phyloP scores from a whole-genome alignment of 2,797 vertebrate genomes.

The Anguilla marmorata region DNA sequence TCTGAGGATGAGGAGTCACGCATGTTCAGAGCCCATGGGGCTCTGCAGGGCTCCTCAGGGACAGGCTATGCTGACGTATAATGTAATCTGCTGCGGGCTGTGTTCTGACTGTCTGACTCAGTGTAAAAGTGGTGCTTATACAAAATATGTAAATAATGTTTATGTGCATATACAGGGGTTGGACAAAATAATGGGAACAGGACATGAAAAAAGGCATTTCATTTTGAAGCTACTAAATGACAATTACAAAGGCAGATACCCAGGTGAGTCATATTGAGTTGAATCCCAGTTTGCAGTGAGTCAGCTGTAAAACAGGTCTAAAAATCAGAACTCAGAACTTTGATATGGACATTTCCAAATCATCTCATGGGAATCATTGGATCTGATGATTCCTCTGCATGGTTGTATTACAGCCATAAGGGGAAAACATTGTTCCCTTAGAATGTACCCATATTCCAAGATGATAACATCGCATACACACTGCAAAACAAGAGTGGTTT shows the following conservation, averaged over 20 bases:
- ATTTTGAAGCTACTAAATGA: neutral
- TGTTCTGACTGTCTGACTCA: neutral
- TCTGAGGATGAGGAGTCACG: neutral
- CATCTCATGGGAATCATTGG: neutral
- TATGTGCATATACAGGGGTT: neutral
- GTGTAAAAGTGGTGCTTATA: neutral
- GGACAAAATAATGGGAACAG: neutral
- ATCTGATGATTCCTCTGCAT: neutral
- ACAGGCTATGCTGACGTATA: slow-evolving; percentile 6
- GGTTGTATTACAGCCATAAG: neutral
- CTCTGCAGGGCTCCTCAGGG: slow-evolving; percentile 12
- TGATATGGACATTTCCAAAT: neutral
- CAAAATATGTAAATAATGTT: neutral
- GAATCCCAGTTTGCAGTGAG: neutral
- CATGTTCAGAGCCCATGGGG: neutral
- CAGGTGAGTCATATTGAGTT: neutral
- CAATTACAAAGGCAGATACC: neutral
- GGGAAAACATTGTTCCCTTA: neutral
- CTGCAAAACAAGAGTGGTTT: neutral
- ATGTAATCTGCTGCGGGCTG: neutral
- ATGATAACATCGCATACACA: neutral
- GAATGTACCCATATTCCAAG: neutral
- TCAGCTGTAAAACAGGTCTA: neutral
- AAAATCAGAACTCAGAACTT: neutral
- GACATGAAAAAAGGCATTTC: neutral